Percentiles rank a stretch among this genome's conserved stretches.
Evolutionary conservation across 2,113 vertebrate species (phyloP).

Genomic region (Ptychochromis oligacanthus): DNA sequence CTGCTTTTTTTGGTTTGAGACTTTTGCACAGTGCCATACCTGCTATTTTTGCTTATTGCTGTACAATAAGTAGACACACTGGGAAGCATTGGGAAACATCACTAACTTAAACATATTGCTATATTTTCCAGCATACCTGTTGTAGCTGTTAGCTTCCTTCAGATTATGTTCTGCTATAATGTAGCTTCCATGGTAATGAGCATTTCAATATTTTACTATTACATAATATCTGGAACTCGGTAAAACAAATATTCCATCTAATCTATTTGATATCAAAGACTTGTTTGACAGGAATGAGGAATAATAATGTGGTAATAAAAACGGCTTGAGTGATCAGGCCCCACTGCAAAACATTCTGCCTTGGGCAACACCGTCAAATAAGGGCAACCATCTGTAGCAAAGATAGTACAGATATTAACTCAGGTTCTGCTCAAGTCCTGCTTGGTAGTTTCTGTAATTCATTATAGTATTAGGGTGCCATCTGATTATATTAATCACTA

Average conservation of each 20-base stretch:
- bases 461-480: not conserved
- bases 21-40: not conserved
- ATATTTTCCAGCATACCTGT: not conserved
- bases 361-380: not conserved
- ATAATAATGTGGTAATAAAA: not conserved
- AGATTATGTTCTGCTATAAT: not conserved
- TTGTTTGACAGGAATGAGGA: conserved; percentile 2
- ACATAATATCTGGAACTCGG: not conserved
- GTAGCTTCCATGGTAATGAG: not conserved
- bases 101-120: not conserved
- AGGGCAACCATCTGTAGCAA: not conserved
- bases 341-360: not conserved
- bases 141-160: conserved; percentile 5
- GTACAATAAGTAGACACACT: conserved; percentile 12
- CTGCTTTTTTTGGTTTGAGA: not conserved
- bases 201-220: not conserved
- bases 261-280: not conserved
- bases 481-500: not conserved
- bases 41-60: not conserved
- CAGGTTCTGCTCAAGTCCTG: not conserved
- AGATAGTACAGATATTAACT: not conserved
- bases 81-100: conserved; percentile 31
- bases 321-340: not conserved
- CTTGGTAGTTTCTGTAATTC: not conserved
- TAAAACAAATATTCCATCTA: not conserved